Evolutionary conservation across 2,113 vertebrate species (phyloP), one percentile per base, ranked within the genome.

Genomic region (Gadus macrocephalus): DNA sequence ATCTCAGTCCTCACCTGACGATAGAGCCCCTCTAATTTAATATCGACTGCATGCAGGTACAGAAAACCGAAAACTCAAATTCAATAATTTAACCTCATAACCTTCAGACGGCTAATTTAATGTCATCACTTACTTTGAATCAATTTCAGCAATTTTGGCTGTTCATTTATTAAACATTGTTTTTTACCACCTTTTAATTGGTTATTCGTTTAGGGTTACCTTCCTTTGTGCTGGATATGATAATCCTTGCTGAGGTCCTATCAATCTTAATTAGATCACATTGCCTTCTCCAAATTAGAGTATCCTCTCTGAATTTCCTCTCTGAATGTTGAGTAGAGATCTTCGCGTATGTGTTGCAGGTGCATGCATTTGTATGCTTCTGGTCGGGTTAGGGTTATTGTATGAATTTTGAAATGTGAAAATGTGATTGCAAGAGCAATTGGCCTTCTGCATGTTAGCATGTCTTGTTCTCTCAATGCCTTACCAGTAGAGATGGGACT

Each of bases 11-110:
- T 72, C 79, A 81, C 84, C 83, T 72, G 62, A 74, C n/a, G 69
- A 58, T 69, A 38, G 71, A 59, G 8, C 64, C 71, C 42, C 6
- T 8, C 75, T 85, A 75, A 84, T 87, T 86, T 70, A 81, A 81
- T 78, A 72, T 42, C n/a, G 60, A 76, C 11, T 19, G 67, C 0
- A 14, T 69, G 49, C 74, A 72, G 68, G 58, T 66, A 73, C 49
- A 66, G 59, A 60, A 35, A 65, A 63, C 28, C 65, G 67, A 61
- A 49, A 58, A 76, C 62, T 35, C 53, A 68, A 69, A 74, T 80
- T 78, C 64, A 81, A 76, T 76, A 70, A 78, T 79, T 74, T 76
- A 49, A 74, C 75, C 73, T 25, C 28, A 14, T 49, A 5, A 49
- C 42, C 42, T 49, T 49, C 42, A 49, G 42, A 49, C 42, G 2